phyloP scores from a whole-genome alignment of 2,113 vertebrate genomes.

The Cavia aperea region DNA sequence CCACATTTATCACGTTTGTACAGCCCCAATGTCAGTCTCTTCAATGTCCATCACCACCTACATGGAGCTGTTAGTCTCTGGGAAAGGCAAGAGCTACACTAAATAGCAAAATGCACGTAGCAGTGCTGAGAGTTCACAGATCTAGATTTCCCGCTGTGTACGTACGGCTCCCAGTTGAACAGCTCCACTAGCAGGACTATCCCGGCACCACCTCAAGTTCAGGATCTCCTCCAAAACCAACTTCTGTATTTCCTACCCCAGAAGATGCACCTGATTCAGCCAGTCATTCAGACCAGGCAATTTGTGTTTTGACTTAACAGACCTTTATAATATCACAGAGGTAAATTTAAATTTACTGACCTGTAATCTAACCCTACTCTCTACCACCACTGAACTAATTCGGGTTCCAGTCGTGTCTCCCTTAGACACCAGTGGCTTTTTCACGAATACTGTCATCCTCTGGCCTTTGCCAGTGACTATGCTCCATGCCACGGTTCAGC shows the following conservation, averaged over 20 bases:
- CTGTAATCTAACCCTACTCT: not conserved
- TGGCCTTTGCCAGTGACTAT: not conserved
- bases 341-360: not conserved
- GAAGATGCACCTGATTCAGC: not conserved
- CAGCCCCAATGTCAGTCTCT: not conserved
- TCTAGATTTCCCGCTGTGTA: no score
- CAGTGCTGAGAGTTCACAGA: not conserved
- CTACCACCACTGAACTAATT: not conserved
- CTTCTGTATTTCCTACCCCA: not conserved
- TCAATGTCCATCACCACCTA: not conserved
- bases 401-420: not conserved
- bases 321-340: not conserved
- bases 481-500: not conserved
- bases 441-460: not conserved
- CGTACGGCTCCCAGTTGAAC: no score
- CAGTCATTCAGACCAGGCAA: constrained; percentile 1
- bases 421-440: not conserved
- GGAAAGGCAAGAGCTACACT: not conserved
- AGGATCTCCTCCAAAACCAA: not conserved
- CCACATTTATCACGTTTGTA: not conserved
- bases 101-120: not conserved
- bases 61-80: not conserved
- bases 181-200: not conserved
- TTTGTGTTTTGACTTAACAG: not conserved
- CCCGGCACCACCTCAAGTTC: not conserved